Evolutionary conservation across 2,797 vertebrate species (phyloP), one percentile per base, ranked within the genome.

Genomic region (Eulemur mongoz): DNA sequence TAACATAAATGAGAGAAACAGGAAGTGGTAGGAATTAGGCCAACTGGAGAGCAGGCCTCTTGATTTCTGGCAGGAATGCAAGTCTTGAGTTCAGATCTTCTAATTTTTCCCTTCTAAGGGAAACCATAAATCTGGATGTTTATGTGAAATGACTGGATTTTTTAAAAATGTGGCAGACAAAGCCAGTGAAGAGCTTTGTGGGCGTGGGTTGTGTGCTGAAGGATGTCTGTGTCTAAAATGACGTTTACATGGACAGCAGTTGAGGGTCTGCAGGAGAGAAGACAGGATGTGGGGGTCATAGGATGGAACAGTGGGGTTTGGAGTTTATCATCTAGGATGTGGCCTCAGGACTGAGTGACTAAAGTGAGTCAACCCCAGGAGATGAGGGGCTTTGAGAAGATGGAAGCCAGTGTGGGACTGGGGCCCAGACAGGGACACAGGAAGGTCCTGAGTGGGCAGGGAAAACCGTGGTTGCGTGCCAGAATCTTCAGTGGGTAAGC

Each of bases 51-150:
- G 25, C 73, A 22, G 50, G 59, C 50, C 50, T 2, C 22, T 25
- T 18, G 50, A 15, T 69, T 18, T 30, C 50, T 65, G 45, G 3
- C 20, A 48, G 40, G 63, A 80, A 61, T 5, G 72, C n/a, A 72
- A 38, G 25, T 9, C 23, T 57, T 65, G 22, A 73, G 27, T 78
- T 76, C 61, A 54, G 70, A 45, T 81, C 48, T 45, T 54, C 69
- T 52, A 57, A 63, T 63, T 65, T 63, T 43, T 91, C 65, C 54
- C 78, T 84, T 59, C 70, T 13, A 52, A 84, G 57, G 27, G 45
- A 84, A 76, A 45, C 20, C 59, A 43, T n/a, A 73, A 30, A n/a
- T 92, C 38, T 32, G 38, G 25, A 63, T 69, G 30, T 59, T 22
- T 59, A 22, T 43, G 50, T 59, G n/a, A 86, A 79, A 25, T 48